Base-by-base conservation (phyloP, 1,140 invertebrate genomes). In the Caerostris extrusa region DNA sequence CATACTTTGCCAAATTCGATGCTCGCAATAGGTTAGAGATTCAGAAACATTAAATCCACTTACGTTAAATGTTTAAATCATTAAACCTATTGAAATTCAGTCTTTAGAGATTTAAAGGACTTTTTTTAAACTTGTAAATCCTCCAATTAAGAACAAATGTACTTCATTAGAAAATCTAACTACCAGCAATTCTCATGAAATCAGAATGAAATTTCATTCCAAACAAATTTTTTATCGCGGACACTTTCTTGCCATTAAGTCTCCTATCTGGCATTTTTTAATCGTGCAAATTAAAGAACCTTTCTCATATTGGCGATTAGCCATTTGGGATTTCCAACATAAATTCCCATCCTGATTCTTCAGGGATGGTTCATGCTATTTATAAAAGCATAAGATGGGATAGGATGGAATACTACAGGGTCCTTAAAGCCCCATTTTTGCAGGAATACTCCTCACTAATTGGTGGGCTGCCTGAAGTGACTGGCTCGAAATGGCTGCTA, bases 171-270 rank as follows among this genome's bases (percentile, higher is more conserved):
- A 83, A 58, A 83, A 19, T 19, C 12, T 81, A 81, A 81, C 17
- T 34, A 50, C 50, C 4, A 53, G 14, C 10, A 50, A 34, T 50
- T 71, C 71, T 77, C 19, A 77, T 77, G 82, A 83, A 83, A 83
- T 58, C 53, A 83, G 82, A 83, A n/a, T 83, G 82, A 83, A 83
- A 57, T 83, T 83, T 83, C n/a, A 83, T n/a, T 17, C 14, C 5
- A 81, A 34, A 19, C 8, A 19, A 4, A 34, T 19, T 53, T 10
- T 8, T 19, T 50, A 19, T 1, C 17, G 12, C 17, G 3, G 12
- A 53, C 0, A 14, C 6, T 17, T 56, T 58, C 82, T 8, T n/a
- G 3, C 56, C 82, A 10, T 57, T 83, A 57, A 57, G 7, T 53
- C 5, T n/a, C 6, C 14, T 53, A 53, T 56, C 6, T 8, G 71